These are phyloP conservation scores for Wiebesia pumilae DNA, from an alignment of 1,140 invertebrate species.

Conservation along the genomic window DNA sequence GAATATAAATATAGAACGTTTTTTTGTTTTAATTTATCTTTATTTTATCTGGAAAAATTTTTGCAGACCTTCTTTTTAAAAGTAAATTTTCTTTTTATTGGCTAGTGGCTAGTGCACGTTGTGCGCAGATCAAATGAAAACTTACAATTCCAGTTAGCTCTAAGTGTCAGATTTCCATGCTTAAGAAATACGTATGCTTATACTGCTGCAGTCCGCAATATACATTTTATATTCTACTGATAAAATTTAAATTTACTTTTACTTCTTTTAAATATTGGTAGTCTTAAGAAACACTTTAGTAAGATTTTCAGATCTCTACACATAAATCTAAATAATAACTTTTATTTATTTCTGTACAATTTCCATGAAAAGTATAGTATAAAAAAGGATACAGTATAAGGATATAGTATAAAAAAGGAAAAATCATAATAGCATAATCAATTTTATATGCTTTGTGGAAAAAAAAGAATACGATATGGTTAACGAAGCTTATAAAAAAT, in stretches of 20 bases:
- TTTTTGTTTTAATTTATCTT: no score
- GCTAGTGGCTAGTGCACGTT: background rate
- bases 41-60: background rate
- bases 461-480: no score
- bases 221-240: background rate
- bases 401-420: no score
- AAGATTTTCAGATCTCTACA: background rate
- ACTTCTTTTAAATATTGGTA: background rate
- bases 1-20: constrained; percentile 6
- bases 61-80: background rate
- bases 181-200: background rate
- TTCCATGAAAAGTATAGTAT: background rate
- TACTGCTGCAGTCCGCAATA: background rate
- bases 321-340: background rate
- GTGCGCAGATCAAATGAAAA: background rate
- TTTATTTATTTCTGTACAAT: background rate
- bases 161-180: background rate
- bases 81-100: background rate
- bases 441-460: no score
- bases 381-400: no score
- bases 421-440: no score
- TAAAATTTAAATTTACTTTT: background rate
- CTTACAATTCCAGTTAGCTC: background rate
- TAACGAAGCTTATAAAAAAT: no score
- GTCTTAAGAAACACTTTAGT: background rate